Base-by-base conservation (phyloP, 2,888 invertebrate species). In the Parasteatoda lunata region DNA sequence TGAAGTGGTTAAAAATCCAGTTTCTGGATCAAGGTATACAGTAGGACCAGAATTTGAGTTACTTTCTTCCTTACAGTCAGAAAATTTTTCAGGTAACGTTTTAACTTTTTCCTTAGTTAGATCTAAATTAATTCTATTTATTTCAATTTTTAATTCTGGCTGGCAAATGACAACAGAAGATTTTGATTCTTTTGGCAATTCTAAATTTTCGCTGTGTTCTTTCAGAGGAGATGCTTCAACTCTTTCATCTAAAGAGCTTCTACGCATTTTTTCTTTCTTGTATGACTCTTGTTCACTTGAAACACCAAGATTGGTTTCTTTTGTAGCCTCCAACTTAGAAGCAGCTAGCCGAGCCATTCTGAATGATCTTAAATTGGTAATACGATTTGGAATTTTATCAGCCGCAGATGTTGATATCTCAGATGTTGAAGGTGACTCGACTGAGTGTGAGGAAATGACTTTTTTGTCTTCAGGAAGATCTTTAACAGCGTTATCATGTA, bases 21-120 rank as follows among this genome's bases (percentile, higher is more conserved):
- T 95, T 0, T 95, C 95, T 0, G 95, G 95, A 92, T 96, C 96
- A 69, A 95, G 95, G 30, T 95, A 91, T 4, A 94, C 94, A 90
- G 94, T 94, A 0, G 95, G 94, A 77, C 88, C 86, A 11, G 88
- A 81, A 47, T 77, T 69, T 47, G 87, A 84, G 68, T 87, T 84
- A 72, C 69, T 82, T 52, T 86, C 89, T 77, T 88, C 81, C 68
- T 88, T 84, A 82, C 82, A 77, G 51, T 80, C 85, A 9, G 65
- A 11, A 15, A 51, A 65, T 30, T 84, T 83, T 69, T 89, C 89
- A 54, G 71, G 8, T 51, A 68, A 52, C 6, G 51, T 48, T 66
- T 59, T 78, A 51, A 73, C 48, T 73, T 85, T 72, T 69, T 84
- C 77, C 51, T 77, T 80, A 47, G 72, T 8, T 5, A 5, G 73